Percentiles rank a stretch among this genome's conserved stretches.
These are phyloP conservation scores for Brachionus rubens DNA, from an alignment of 1,140 invertebrate species.

Conservation along the genomic window DNA sequence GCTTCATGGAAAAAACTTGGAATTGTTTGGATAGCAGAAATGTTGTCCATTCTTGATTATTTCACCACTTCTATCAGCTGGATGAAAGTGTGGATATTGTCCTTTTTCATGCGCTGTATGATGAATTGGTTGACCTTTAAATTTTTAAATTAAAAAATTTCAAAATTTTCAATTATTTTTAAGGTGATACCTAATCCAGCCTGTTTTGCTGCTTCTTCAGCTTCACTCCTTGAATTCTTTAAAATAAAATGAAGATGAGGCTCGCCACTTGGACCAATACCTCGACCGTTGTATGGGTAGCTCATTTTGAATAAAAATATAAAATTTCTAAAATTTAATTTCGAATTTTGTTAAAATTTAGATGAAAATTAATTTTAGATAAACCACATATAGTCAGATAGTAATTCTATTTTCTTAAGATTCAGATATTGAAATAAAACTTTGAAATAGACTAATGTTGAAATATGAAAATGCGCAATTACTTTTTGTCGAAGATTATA, in stretches of 20 bases:
- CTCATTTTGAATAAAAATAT: too few species aligned
- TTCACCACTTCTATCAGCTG: slow-evolving; percentile 16
- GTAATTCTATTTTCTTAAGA: too few species aligned
- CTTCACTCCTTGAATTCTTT: not conserved
- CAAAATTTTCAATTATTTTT: not conserved
- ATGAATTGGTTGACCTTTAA: slow-evolving; percentile 4
- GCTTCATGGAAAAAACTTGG: not conserved
- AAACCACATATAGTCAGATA: too few species aligned
- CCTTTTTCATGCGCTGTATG: slow-evolving; percentile 12
- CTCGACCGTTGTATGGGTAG: not conserved
- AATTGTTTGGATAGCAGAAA: not conserved
- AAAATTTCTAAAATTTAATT: too few species aligned
- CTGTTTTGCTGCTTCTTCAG: not conserved
- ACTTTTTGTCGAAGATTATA: too few species aligned
- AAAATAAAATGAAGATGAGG: not conserved
- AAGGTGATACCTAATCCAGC: not conserved
- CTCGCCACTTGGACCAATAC: slow-evolving; percentile 22
- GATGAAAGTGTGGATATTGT: slow-evolving; percentile 13
- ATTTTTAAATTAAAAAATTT: not conserved
- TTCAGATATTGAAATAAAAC: too few species aligned
- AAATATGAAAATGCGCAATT: too few species aligned
- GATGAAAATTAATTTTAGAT: too few species aligned
- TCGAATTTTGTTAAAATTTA: too few species aligned
- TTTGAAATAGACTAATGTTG: too few species aligned
- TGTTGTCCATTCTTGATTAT: slow-evolving; percentile 36